Evolutionary conservation across 2,888 invertebrate species (phyloP).

Genomic region (Neocrepidodera transversa): DNA sequence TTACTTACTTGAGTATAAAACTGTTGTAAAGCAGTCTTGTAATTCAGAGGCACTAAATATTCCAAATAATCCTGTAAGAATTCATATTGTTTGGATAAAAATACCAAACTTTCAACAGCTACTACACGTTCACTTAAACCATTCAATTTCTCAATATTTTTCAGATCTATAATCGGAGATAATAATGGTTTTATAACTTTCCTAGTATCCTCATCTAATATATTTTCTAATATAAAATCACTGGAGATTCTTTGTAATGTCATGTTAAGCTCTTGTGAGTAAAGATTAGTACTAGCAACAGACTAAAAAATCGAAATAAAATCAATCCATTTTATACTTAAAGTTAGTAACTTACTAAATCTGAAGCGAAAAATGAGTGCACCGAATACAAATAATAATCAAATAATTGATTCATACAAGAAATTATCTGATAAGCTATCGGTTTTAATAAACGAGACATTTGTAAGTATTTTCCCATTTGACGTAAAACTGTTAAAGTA

Average conservation of each 20-base stretch:
- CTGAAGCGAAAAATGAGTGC: constrained; percentile 83
- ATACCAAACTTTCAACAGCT: constrained; percentile 91
- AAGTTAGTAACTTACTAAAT: constrained; percentile 64
- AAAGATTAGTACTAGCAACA: constrained; percentile 63
- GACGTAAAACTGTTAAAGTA: constrained; percentile 84
- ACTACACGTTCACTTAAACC: constrained; percentile 88
- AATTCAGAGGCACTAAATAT: constrained; percentile 77
- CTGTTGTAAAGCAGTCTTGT: constrained; percentile 71
- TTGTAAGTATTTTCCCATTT: constrained; percentile 91
- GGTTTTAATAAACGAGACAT: constrained; percentile 89
- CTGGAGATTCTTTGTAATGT: constrained; percentile 81
- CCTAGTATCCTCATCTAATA: constrained; percentile 46
- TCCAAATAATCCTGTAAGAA: constrained; percentile 85
- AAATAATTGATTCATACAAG: constrained; percentile 89
- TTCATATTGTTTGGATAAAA: constrained; percentile 87
- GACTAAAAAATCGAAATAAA: constrained; percentile 57
- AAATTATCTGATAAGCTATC: constrained; percentile 90
- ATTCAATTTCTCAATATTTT: constrained; percentile 75
- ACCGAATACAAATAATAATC: constrained; percentile 93
- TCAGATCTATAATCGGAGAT: constrained; percentile 72
- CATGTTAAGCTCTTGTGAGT: constrained; percentile 73
- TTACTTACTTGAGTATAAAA: constrained; percentile 69
- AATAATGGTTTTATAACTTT: constrained; percentile 63
- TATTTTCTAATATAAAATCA: constrained; percentile 66
- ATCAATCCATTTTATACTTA: too few relatives aligned